Percentiles rank a stretch among this genome's conserved stretches.
These are phyloP conservation scores for Chymomyza procnemis DNA, from an alignment of 2,888 invertebrate species.

Conservation along the genomic window DNA sequence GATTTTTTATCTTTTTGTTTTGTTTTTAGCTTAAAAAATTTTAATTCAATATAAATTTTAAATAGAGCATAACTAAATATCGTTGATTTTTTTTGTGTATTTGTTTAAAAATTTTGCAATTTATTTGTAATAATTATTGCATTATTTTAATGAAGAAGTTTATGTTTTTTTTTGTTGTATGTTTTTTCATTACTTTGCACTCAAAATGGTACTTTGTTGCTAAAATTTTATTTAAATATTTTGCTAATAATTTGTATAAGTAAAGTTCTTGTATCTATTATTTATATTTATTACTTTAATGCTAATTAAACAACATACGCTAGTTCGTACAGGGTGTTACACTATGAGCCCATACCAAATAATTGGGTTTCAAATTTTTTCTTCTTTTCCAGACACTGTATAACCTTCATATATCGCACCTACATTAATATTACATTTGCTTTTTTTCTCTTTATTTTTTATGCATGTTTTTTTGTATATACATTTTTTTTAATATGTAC, in stretches of 20 bases:
- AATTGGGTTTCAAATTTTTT: neutral
- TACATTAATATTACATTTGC: slow-evolving; percentile 47
- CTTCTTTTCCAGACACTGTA: slow-evolving; percentile 24
- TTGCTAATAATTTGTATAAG: slow-evolving; percentile 69
- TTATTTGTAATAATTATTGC: slow-evolving; percentile 20
- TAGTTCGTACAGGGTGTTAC: slow-evolving; percentile 41
- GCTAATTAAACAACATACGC: slow-evolving; percentile 50
- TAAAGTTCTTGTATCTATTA: slow-evolving; percentile 38
- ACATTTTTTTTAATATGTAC: slow-evolving; percentile 55
- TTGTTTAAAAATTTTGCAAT: slow-evolving; percentile 18
- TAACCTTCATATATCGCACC: slow-evolving; percentile 46
- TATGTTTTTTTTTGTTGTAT: neutral
- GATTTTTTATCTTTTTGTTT: slow-evolving; percentile 18
- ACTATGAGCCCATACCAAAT: slow-evolving; percentile 38
- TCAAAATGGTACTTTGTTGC: slow-evolving; percentile 43
- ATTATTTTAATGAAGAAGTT: slow-evolving; percentile 37
- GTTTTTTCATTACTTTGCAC: slow-evolving; percentile 25
- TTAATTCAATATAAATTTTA: slow-evolving; percentile 60
- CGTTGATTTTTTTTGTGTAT: slow-evolving; percentile 38
- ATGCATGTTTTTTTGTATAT: slow-evolving; percentile 35
- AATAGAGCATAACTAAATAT: slow-evolving; percentile 71
- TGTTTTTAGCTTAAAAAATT: slow-evolving; percentile 48
- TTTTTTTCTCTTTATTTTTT: slow-evolving; percentile 8
- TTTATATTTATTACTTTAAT: slow-evolving; percentile 25
- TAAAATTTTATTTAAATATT: slow-evolving; percentile 71